Conservation (phyloP, 2,888 invertebrate species). For the Artemia sinica region DNA sequence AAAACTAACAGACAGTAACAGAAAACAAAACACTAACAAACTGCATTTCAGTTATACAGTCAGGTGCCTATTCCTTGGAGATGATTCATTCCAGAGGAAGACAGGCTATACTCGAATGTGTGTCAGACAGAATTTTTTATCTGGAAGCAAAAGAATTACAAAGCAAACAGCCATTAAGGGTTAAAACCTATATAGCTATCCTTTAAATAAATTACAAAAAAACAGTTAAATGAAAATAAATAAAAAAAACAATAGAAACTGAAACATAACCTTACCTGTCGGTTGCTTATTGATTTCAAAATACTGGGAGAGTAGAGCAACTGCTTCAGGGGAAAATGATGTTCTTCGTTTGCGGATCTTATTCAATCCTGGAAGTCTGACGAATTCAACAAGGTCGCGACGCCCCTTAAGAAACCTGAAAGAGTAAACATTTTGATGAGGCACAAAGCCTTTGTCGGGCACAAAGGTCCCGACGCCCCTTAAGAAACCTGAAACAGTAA, state of each 20-base stretch:
- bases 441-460: no score
- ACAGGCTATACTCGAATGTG: no score
- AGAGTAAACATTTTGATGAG: slow-evolving; percentile 25
- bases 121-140: slow-evolving; percentile 30
- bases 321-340: slow-evolving; percentile 88
- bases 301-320: slow-evolving; percentile 82
- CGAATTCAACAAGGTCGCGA: slow-evolving; percentile 84
- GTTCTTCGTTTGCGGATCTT: slow-evolving; percentile 91
- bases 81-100: no score
- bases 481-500: slow-evolving; percentile 70
- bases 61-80: no score
- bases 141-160: no score
- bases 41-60: no score
- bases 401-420: slow-evolving; percentile 76
- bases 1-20: no score
- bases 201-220: no score
- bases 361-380: slow-evolving; percentile 74
- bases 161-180: no score
- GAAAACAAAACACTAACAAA: no score
- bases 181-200: no score
- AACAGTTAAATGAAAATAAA: no score
- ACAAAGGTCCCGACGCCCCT: slow-evolving; percentile 59
- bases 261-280: slow-evolving; percentile 50
- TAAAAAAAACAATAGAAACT: slow-evolving; percentile 27
- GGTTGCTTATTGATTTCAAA: slow-evolving; percentile 95